These are phyloP conservation scores for Scaptomyza montana DNA, from an alignment of 1,140 invertebrate species.

Conservation along the genomic window DNA sequence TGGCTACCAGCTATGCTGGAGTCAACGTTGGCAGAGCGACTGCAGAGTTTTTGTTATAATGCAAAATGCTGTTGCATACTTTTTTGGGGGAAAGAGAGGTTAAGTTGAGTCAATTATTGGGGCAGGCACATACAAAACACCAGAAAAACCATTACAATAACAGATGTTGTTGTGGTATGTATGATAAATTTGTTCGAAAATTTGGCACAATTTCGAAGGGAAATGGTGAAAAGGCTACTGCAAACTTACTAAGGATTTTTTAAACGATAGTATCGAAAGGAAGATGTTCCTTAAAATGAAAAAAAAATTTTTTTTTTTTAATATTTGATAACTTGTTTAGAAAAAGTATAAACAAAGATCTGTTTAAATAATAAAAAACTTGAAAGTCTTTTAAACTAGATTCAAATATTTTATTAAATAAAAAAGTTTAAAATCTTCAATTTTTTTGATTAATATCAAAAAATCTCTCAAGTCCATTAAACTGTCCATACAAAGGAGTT, in stretches of 20 bases:
- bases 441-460: too few relatives aligned
- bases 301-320: too few relatives aligned
- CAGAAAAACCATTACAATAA: conserved; percentile 40
- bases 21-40: conserved; percentile 17
- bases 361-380: too few relatives aligned
- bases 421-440: too few relatives aligned
- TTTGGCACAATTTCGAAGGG: neutral
- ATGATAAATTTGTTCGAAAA: conserved; percentile 35
- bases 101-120: conserved; percentile 77
- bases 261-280: conserved; percentile 4
- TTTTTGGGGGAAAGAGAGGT: conserved; percentile 40
- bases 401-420: too few relatives aligned
- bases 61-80: conserved; percentile 74
- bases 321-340: too few relatives aligned
- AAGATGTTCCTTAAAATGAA: too few relatives aligned
- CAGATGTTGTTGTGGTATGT: conserved; percentile 1
- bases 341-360: too few relatives aligned
- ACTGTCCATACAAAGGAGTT: neutral
- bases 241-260: too few relatives aligned
- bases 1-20: conserved; percentile 10
- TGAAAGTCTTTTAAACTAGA: too few relatives aligned
- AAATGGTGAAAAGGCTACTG: too few relatives aligned
- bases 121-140: conserved; percentile 43
- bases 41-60: conserved; percentile 28
- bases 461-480: too few relatives aligned